Evolutionary conservation across 1,140 invertebrate species (phyloP), one percentile per base, ranked within the genome.

Genomic region (Bombus pascuorum): DNA sequence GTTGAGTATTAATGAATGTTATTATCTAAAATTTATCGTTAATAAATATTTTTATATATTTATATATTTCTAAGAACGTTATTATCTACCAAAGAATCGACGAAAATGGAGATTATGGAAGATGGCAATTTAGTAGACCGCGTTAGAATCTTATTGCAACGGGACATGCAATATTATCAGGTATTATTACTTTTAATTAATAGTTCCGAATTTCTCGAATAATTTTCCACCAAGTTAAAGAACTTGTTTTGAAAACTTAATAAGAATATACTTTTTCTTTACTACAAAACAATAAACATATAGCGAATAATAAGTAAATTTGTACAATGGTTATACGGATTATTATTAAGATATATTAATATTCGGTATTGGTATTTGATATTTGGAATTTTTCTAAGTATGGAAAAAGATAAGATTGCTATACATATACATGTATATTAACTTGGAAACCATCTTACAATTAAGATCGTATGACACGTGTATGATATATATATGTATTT

Each of bases 111-210:
- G 94, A 97, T 98, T 83, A 97, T 98, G 95, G 97, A 98, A 96
- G 97, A 98, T 96, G 97, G 97, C 42, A 98, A 97, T 96, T 96
- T 98, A 93, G 97, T 98, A 96, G 97, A 98, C 94, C 96, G 97
- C 86, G 97, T 97, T 68, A 96, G 97, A 86, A 97, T 97, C 91
- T 95, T 98, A 62, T 95, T 98, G 66, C 97, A 98, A 93, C 95
- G 97, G 68, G 97, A 98, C 93, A 96, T 97, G 93, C 96, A 97
- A 93, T 98, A 97, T 95, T 98, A 98, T 95, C 96, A 97, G 96
- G 97, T 97, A 95, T 91, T 8, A 59, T 65, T 84, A 25, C 4
- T 44, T 28, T 3, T 13, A 32, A 68, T 70, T 62, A 74, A 77
- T 87, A 47, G 68, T 25, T 53, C 0, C 5, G 18, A 22, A 53